Evolutionary conservation across 1,140 invertebrate species (phyloP), one percentile per base, ranked within the genome.

Genomic region (Drosophila tsacasi): DNA sequence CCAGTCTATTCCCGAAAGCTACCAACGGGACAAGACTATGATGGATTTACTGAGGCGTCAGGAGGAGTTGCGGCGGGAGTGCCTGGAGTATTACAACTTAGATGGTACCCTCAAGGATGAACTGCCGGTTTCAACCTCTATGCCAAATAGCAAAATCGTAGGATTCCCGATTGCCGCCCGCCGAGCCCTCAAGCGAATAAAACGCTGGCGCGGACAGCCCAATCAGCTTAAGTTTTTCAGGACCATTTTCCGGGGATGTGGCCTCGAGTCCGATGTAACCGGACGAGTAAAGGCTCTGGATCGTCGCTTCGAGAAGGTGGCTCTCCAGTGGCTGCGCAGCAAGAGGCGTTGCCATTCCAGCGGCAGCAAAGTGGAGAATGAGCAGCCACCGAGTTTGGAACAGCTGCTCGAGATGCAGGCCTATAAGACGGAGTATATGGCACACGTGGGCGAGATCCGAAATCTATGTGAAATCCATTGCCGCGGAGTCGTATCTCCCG

Each of bases 61-160:
- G 5, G 49, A 25, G 25, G 25, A 55, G 37, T 15, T 79, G 17
- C 67, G 76, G 17, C 27, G 15, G 1, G 7, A 60, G 37, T 79
- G 76, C 37, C 25, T 79, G 21, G 7, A 35, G 17, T 79, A 65
- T 6, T 79, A 79, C 49, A 65, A 72, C 15, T 37, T n/a, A 12
- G 47, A 79, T 49, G 76, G 76, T 3, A 42, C 25, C 3, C 55
- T 61, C 30, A 55, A 64, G 13, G 13, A 40, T 12, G 27, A 59
- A 13, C 10, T 50, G 30, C 44, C 54, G n/a, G 8, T 5, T 7
- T 17, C 27, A 6, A 15, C 19, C 17, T 23, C 13, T 15, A 5
- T 30, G 0, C 21, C n/a, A 5, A 25, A 39, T 2, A 25, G 3
- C 1, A 30, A 40, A 5, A 15, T 35, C 13, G 17, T 27, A 17